Percentiles rank a stretch among this genome's conserved stretches.
These are phyloP conservation scores for Oncopodura yosiiana DNA, from an alignment of 1,140 invertebrate species.

Conservation along the genomic window DNA sequence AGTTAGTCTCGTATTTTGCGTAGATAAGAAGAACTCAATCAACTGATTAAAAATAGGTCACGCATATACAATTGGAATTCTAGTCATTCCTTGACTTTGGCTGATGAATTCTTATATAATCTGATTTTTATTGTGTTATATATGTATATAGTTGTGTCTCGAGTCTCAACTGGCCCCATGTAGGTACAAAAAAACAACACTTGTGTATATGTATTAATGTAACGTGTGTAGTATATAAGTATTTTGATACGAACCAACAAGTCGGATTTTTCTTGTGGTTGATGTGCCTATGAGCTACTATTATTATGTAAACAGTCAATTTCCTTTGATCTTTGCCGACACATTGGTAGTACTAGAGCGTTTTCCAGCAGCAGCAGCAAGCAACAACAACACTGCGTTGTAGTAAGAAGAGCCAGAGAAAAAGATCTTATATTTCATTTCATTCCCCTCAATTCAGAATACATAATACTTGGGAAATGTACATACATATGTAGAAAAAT, in stretches of 20 bases:
- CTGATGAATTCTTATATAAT: too few relatives aligned
- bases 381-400: background rate
- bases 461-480: background rate
- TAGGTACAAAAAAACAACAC: background rate
- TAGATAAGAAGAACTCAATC: too few relatives aligned
- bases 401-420: background rate
- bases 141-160: too few relatives aligned
- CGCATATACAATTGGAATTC: too few relatives aligned
- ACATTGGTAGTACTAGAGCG: conserved; percentile 20
- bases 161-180: too few relatives aligned
- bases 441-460: conserved; percentile 3
- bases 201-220: background rate
- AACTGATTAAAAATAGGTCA: too few relatives aligned
- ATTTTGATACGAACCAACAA: conserved; percentile 19
- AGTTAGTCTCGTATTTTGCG: too few relatives aligned
- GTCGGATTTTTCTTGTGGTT: conserved; percentile 28
- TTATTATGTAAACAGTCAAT: conserved; percentile 27
- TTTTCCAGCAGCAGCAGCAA: conserved; percentile 7
- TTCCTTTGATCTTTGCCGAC: conserved; percentile 26
- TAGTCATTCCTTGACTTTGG: too few relatives aligned
- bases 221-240: background rate
- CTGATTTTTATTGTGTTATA: too few relatives aligned
- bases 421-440: conserved; percentile 10
- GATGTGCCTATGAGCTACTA: conserved; percentile 27
- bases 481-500: background rate